phyloP scores from a whole-genome alignment of 2,797 vertebrate genomes.

The Muraenolepis orangiensis region DNA sequence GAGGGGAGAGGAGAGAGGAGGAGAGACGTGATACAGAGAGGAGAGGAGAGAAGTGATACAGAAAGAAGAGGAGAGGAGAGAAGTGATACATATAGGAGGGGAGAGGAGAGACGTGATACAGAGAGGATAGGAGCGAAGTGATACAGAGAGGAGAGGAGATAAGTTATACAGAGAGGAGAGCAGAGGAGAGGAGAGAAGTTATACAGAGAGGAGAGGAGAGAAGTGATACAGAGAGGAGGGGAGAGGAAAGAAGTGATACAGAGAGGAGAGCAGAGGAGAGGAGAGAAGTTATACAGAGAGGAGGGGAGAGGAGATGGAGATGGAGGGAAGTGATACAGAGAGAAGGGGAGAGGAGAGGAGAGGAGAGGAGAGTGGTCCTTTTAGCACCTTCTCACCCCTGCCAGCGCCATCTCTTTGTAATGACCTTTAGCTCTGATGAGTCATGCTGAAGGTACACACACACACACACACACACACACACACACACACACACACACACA shows the following conservation, averaged over 20 bases:
- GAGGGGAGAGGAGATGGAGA: not conserved
- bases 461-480: conserved; percentile 12
- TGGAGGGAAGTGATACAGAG: too few species aligned
- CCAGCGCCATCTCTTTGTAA: conserved; percentile 50
- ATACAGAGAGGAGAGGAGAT: too few species aligned
- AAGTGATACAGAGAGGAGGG: too few species aligned
- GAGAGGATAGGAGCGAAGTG: not conserved
- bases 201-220: too few species aligned
- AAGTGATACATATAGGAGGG: not conserved
- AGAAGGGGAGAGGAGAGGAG: not conserved
- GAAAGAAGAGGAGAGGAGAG: too few species aligned
- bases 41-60: too few species aligned
- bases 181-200: too few species aligned
- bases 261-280: not conserved
- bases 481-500: too few species aligned
- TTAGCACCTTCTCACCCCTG: conserved; percentile 46
- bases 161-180: too few species aligned
- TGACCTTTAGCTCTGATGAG: conserved; percentile 52
- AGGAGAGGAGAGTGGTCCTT: conserved; percentile 41
- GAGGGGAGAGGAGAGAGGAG: not conserved
- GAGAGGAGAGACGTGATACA: too few species aligned
- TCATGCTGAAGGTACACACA: conserved; percentile 30
- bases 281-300: too few species aligned
- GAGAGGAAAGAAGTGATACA: not conserved
- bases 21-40: too few species aligned